Base-by-base conservation (phyloP, 2,797 vertebrate genomes). In the Calcarius lapponicus region DNA sequence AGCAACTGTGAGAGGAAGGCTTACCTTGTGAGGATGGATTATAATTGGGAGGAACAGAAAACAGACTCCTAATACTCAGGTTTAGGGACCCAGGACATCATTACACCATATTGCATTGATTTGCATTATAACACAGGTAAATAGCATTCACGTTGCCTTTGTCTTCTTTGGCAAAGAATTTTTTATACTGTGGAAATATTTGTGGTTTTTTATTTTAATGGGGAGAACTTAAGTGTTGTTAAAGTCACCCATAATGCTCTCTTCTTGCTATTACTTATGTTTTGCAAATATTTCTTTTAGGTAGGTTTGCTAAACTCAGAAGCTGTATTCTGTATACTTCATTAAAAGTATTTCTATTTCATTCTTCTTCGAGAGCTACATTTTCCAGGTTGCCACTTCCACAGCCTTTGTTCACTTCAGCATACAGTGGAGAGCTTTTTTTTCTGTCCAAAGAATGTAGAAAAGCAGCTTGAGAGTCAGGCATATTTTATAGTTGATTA, bases 401-500 rank as follows among this genome's bases (percentile, higher is more conserved):
- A 40, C 3, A 5, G 26, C 34, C 51, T 82, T 89, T 79, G 32
- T 65, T 85, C 56, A 61, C 18, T 72, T 62, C 26, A 75, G 17
- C 7, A 21, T n/a, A 42, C 4, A 53, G 11, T 45, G 17, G 8
- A 20, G 45, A 72, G 14, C 51, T 31, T 0, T 9, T 67, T 34
- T 38, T 48, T 21, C 18, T n/a, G 3, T 21, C 26, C 25, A 64
- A 31, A 53, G 31, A 72, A 85, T 17, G 17, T 47, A 56, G 61
- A 66, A 83, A 76, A 92, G 4, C 18, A 58, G 57, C 22, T 62
- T 64, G 40, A 82, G 20, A 47, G 9, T 42, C 28, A 76, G 26
- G 11, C 0, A 0, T 60, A 29, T 64, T 86, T 83, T 56, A 11
- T 16, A 36, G n/a, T n/a, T 57, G 19, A 40, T 40, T 40, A 31